A percentile compares a stretch with the other conserved stretches of the same genome.
phyloP scores from a whole-genome alignment of 2,797 vertebrate genomes.

The Microctenopoma stevenorrisi region DNA sequence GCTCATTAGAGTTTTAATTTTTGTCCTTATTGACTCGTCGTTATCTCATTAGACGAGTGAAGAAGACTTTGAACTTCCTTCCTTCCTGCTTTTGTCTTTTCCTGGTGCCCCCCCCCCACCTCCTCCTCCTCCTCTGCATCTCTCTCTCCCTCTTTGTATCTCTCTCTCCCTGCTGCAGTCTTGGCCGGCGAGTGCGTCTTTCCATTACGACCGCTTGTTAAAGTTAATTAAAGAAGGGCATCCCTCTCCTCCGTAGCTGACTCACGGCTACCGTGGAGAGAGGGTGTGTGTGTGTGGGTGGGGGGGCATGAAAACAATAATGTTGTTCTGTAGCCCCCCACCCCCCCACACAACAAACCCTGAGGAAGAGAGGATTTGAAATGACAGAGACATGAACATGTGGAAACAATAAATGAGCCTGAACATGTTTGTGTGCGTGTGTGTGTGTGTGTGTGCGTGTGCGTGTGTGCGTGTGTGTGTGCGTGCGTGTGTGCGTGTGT shows the following conservation, averaged over 20 bases:
- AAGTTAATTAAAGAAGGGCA: constrained; percentile 68
- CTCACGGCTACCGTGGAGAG: constrained; percentile 36
- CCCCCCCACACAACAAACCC: too few species aligned
- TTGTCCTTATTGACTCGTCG: constrained; percentile 14
- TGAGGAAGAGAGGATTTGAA: too few species aligned
- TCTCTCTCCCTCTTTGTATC: neutral
- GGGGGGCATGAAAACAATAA: too few species aligned
- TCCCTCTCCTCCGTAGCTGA: constrained; percentile 55
- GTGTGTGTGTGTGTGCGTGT: too few species aligned
- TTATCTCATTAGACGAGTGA: constrained; percentile 5
- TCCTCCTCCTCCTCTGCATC: neutral
- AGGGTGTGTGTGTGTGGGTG: too few species aligned
- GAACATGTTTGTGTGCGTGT: too few species aligned
- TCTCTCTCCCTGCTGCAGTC: constrained; percentile 54
- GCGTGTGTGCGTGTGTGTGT: too few species aligned
- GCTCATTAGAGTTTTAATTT: constrained; percentile 48
- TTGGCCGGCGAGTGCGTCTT: constrained; percentile 39
- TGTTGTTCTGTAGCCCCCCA: neutral
- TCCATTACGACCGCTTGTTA: constrained; percentile 37
- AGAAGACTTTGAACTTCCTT: constrained; percentile 39
- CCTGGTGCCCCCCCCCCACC: neutral
- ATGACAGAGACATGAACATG: too few species aligned
- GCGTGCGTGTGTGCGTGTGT: neutral
- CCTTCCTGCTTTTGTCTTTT: constrained; percentile 1
- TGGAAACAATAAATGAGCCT: too few species aligned